These are phyloP conservation scores for Synergus itoensis DNA, from an alignment of 2,888 invertebrate genomes.

Conservation along the genomic window DNA sequence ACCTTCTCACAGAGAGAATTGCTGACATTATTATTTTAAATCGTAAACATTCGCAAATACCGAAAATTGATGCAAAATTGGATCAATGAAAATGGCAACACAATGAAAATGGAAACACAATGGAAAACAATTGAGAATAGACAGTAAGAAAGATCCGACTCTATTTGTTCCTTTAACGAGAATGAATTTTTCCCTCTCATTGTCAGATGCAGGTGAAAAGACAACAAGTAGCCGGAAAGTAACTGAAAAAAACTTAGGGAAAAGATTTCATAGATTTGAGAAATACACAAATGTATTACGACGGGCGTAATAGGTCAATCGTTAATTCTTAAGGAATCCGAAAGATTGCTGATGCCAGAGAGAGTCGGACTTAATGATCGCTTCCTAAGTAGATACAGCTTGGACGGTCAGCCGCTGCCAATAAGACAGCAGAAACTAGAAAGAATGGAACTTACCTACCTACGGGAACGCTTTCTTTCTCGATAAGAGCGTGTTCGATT, in stretches of 20 bases:
- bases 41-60: background rate
- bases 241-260: background rate
- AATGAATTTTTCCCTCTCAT: background rate
- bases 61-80: too few relatives aligned
- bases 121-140: background rate
- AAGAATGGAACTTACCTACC: slow-evolving; percentile 39
- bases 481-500: slow-evolving; percentile 26
- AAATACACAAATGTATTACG: slow-evolving; percentile 35
- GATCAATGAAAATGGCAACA: too few relatives aligned
- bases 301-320: slow-evolving; percentile 33
- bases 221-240: background rate
- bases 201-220: background rate
- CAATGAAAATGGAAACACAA: too few relatives aligned
- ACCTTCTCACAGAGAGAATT: background rate
- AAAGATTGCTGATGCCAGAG: slow-evolving; percentile 42
- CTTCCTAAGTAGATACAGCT: slow-evolving; percentile 37
- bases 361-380: slow-evolving; percentile 39
- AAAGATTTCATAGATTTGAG: slow-evolving; percentile 32
- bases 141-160: slow-evolving; percentile 11
- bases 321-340: slow-evolving; percentile 44
- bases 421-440: slow-evolving; percentile 38
- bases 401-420: slow-evolving; percentile 25
- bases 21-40: background rate
- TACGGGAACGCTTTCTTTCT: slow-evolving; percentile 29
- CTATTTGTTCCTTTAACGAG: background rate